These are phyloP conservation scores for Propsilocerus akamusi DNA, from an alignment of 1,140 invertebrate species.

Conservation along the genomic window DNA sequence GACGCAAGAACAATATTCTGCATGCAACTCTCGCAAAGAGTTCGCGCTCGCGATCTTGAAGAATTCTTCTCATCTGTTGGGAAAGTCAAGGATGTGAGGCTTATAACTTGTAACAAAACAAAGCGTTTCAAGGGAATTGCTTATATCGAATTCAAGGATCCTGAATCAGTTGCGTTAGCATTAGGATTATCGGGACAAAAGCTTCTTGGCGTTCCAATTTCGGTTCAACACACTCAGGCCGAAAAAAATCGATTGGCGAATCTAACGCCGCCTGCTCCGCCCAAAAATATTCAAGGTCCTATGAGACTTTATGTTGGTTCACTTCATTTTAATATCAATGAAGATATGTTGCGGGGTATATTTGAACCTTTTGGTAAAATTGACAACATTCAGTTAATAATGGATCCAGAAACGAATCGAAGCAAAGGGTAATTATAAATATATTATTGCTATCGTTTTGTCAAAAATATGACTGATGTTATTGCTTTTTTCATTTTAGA, in stretches of 20 bases:
- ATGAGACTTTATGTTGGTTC: slow-evolving; percentile 96
- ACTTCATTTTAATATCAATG: slow-evolving; percentile 96
- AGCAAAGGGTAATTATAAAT: no score
- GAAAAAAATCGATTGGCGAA: slow-evolving; percentile 93
- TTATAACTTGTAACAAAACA: slow-evolving; percentile 99
- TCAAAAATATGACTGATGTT: no score
- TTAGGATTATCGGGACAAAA: slow-evolving; percentile 91
- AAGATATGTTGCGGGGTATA: slow-evolving; percentile 95
- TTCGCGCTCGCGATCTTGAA: slow-evolving; percentile 89
- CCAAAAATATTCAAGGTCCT: slow-evolving; percentile 68
- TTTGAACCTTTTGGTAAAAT: slow-evolving; percentile 99
- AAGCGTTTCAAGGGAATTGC: slow-evolving; percentile 97
- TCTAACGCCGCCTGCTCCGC: slow-evolving; percentile 62
- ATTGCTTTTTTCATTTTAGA: no score
- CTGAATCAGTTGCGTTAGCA: slow-evolving; percentile 93
- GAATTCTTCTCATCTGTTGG: slow-evolving; percentile 99
- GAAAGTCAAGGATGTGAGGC: slow-evolving; percentile 92
- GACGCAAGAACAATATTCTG: slow-evolving; percentile 97
- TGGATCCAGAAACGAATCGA: slow-evolving; percentile 82
- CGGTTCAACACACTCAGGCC: slow-evolving; percentile 95
- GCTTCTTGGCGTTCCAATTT: slow-evolving; percentile 90
- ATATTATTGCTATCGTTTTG: no score
- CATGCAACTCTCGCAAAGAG: slow-evolving; percentile 88
- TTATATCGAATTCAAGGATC: slow-evolving; percentile 98
- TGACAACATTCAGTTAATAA: slow-evolving; percentile 90